Conservation (phyloP, 2,797 vertebrate genomes). For the Falco novaeseelandiae region DNA sequence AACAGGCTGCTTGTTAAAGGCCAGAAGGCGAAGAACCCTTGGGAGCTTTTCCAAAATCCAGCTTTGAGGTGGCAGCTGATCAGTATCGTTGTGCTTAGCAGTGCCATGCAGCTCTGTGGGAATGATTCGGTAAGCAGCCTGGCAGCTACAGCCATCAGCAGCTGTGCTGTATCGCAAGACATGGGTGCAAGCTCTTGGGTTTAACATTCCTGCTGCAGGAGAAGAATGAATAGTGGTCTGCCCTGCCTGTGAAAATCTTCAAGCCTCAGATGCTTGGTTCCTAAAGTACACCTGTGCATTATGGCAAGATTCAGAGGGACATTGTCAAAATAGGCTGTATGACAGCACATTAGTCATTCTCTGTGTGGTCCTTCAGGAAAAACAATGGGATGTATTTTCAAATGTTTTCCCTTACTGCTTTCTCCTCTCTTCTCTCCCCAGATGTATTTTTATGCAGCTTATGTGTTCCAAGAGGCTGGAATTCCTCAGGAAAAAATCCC, state of each 20-base stretch:
- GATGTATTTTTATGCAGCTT: constrained; percentile 91
- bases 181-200: accelerated
- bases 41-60: constrained; percentile 83
- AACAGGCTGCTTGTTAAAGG: constrained; percentile 80
- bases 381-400: not conserved
- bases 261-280: not conserved
- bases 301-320: not conserved
- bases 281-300: not conserved
- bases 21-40: constrained; percentile 70
- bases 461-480: constrained; percentile 87
- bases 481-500: constrained; percentile 82
- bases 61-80: constrained; percentile 85
- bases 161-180: accelerated
- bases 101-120: constrained; percentile 91
- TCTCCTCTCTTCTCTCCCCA: constrained; percentile 59
- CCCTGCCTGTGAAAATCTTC: not conserved
- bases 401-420: not conserved
- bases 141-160: not conserved
- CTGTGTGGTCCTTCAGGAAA: not conserved
- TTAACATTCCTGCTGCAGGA: not conserved
- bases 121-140: constrained; percentile 84
- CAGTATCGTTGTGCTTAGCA: constrained; percentile 85
- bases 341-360: not conserved
- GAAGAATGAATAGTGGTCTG: not conserved
- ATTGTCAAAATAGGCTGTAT: not conserved